Conservation (phyloP, 2,888 invertebrate species). For the Acrobeloides nanus region DNA sequence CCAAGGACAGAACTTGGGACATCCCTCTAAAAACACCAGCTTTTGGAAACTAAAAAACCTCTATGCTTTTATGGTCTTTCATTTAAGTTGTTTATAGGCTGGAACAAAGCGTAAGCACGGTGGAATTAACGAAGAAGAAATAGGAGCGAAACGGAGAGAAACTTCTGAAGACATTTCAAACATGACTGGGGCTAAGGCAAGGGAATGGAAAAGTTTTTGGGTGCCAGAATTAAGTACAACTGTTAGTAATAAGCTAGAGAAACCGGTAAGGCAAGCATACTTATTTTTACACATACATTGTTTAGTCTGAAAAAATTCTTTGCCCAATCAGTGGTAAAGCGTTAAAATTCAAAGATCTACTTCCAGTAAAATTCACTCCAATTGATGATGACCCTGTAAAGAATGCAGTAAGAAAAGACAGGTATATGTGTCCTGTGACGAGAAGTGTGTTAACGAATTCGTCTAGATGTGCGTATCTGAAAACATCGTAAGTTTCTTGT, state of each 20-base stretch:
- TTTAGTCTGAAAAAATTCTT: constrained; percentile 62
- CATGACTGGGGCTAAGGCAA: constrained; percentile 68
- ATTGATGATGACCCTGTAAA: constrained; percentile 71
- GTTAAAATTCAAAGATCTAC: constrained; percentile 81
- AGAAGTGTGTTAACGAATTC: constrained; percentile 90
- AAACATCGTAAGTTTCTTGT: constrained; percentile 65
- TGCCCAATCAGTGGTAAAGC: constrained; percentile 79
- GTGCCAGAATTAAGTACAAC: constrained; percentile 83
- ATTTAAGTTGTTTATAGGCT: not conserved
- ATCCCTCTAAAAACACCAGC: no score
- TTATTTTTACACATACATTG: no score
- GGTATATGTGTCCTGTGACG: constrained; percentile 95
- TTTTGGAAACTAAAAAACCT: no score
- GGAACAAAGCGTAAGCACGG: not conserved
- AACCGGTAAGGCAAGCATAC: constrained; percentile 67
- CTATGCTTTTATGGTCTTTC: no score
- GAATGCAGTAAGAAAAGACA: constrained; percentile 58
- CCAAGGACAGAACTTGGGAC: no score
- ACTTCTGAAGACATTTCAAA: constrained; percentile 65
- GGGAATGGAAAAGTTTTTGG: constrained; percentile 57
- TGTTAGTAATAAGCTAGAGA: constrained; percentile 67
- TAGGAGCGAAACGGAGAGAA: not conserved
- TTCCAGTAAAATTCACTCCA: constrained; percentile 82
- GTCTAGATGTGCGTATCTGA: constrained; percentile 83
- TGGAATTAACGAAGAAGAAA: not conserved